Percentiles rank a stretch among this genome's conserved stretches.
Evolutionary conservation across 2,888 invertebrate genomes (phyloP).

Genomic region (Scaeva pyrastri): DNA sequence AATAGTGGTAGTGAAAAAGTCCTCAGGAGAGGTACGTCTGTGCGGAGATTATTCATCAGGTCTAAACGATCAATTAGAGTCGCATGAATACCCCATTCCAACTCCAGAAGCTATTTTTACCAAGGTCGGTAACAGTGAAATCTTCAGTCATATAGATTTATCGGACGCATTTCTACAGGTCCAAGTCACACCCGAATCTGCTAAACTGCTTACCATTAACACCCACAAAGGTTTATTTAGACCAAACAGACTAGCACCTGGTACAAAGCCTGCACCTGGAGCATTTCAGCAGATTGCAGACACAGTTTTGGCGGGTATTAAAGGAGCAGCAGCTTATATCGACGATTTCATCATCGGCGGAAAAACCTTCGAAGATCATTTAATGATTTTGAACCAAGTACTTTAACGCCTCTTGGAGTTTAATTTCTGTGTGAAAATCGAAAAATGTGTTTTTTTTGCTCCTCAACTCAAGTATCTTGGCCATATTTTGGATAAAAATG

Average conservation of each 20-base stretch:
- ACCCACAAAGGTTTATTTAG: not conserved
- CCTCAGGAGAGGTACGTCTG: not conserved
- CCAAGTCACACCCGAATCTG: too few species aligned
- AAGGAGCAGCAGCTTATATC: slow-evolving; percentile 44
- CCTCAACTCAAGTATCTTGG: too few species aligned
- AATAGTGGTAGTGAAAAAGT: too few species aligned
- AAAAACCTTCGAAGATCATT: slow-evolving; percentile 19
- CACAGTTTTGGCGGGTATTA: not conserved
- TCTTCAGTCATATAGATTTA: not conserved
- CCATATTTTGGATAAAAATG: too few species aligned
- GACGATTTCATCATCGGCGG: slow-evolving; percentile 33
- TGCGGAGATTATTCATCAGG: not conserved
- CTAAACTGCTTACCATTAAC: not conserved
- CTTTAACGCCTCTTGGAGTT: not conserved
- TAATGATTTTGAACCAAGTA: not conserved
- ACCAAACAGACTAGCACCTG: not conserved
- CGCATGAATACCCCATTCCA: not conserved
- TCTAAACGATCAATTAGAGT: not conserved
- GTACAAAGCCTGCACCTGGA: not conserved
- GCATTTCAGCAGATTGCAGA: too few species aligned
- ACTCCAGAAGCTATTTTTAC: not conserved
- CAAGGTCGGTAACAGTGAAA: not conserved
- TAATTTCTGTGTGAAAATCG: too few species aligned
- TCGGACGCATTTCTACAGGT: not conserved
- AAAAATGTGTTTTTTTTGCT: too few species aligned